phyloP scores from a whole-genome alignment of 2,888 invertebrate species.

The Adelognathus sp. region DNA sequence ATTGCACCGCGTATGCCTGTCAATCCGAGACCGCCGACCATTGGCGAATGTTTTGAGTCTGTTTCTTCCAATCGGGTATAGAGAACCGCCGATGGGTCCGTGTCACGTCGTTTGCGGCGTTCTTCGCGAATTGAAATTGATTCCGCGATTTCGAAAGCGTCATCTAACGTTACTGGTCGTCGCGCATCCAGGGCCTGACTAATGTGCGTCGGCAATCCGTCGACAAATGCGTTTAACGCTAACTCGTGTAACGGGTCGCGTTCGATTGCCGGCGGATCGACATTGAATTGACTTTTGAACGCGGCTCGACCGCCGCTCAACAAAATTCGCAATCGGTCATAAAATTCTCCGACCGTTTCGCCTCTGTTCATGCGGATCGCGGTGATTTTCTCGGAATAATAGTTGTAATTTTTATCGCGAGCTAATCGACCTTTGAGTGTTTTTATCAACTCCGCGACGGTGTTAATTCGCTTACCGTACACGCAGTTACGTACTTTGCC shows the following conservation, averaged over 20 bases:
- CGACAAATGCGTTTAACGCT: background rate
- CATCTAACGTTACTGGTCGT: background rate
- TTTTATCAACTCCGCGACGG: background rate
- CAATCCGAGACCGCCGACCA: too few species aligned
- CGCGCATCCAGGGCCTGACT: background rate
- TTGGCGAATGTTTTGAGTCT: too few species aligned
- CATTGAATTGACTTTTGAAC: background rate
- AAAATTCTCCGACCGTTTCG: background rate
- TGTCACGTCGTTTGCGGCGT: too few species aligned
- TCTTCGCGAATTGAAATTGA: too few species aligned
- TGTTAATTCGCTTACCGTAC: background rate
- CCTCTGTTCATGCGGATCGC: background rate
- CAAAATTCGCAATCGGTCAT: background rate
- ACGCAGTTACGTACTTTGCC: background rate
- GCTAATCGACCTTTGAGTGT: background rate
- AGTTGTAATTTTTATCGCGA: background rate
- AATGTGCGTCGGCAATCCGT: background rate
- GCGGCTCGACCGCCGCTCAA: background rate
- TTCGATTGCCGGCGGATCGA: background rate
- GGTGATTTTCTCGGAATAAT: too few species aligned
- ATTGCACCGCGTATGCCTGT: too few species aligned
- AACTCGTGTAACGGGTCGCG: background rate
- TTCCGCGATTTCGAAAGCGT: background rate
- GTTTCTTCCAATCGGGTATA: too few species aligned
- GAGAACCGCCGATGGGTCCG: too few species aligned